Conservation (phyloP, 1,140 invertebrate species). For the Drosophila triauraria region DNA sequence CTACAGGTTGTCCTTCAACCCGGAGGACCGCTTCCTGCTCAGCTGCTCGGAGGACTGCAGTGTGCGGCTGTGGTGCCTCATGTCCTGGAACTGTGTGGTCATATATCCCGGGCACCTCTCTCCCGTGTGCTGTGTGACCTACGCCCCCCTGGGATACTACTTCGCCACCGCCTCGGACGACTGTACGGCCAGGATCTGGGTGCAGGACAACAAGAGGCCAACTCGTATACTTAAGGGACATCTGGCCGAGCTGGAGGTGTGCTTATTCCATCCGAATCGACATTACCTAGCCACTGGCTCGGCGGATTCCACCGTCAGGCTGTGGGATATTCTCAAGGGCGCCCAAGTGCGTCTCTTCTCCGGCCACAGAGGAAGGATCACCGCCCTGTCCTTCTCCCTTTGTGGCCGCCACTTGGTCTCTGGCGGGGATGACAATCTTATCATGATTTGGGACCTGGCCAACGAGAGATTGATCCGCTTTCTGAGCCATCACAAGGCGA, state of each 20-base stretch:
- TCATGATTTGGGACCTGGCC: slow-evolving; percentile 56
- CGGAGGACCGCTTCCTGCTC: slow-evolving; percentile 53
- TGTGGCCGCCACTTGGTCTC: slow-evolving; percentile 60
- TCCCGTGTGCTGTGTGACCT: slow-evolving; percentile 40
- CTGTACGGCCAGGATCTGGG: slow-evolving; percentile 59
- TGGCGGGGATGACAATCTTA: slow-evolving; percentile 30
- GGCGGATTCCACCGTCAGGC: slow-evolving; percentile 45
- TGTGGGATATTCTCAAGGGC: slow-evolving; percentile 55
- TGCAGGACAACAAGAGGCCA: slow-evolving; percentile 41
- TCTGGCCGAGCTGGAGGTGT: slow-evolving; percentile 44
- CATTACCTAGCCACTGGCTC: slow-evolving; percentile 68
- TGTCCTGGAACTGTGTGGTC: slow-evolving; percentile 62
- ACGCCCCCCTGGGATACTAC: slow-evolving; percentile 50
- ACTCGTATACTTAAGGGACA: slow-evolving; percentile 44
- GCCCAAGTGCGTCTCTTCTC: slow-evolving; percentile 52
- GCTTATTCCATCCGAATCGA: slow-evolving; percentile 58
- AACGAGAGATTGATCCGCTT: slow-evolving; percentile 20
- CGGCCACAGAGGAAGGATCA: slow-evolving; percentile 39
- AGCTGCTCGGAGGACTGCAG: slow-evolving; percentile 54
- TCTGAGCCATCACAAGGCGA: slow-evolving; percentile 28
- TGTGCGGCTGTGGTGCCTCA: slow-evolving; percentile 60
- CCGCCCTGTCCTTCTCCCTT: slow-evolving; percentile 34
- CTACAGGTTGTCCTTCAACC: slow-evolving; percentile 34
- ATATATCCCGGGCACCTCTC: slow-evolving; percentile 49
- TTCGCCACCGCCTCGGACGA: slow-evolving; percentile 57